phyloP scores from a whole-genome alignment of 1,140 invertebrate species.

The Danaus melanippus region DNA sequence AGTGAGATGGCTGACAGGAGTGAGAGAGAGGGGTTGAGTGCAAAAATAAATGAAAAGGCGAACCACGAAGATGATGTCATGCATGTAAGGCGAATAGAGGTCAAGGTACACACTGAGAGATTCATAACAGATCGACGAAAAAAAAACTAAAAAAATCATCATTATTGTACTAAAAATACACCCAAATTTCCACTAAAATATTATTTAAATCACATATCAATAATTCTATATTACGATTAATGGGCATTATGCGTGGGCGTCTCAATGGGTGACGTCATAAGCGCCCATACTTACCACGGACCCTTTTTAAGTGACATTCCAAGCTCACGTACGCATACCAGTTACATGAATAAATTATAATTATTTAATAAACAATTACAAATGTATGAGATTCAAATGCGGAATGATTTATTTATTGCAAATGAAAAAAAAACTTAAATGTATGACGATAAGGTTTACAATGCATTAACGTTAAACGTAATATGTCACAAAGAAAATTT shows the following conservation, averaged over 20 bases:
- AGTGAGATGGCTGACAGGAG: constrained; percentile 15
- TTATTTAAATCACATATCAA: background rate
- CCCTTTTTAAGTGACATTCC: constrained; percentile 28
- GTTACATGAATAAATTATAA: too few species aligned
- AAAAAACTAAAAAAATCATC: constrained; percentile 11
- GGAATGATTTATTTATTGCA: too few species aligned
- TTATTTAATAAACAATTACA: too few species aligned
- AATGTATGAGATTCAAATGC: too few species aligned
- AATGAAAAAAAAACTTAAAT: too few species aligned
- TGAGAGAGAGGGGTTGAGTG: constrained; percentile 39
- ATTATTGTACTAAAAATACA: background rate
- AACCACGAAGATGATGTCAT: constrained; percentile 53
- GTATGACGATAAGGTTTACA: too few species aligned
- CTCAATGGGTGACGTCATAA: constrained; percentile 37
- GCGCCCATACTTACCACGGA: constrained; percentile 29
- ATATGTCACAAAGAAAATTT: too few species aligned
- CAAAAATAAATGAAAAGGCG: constrained; percentile 59
- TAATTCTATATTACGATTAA: background rate
- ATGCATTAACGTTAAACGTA: too few species aligned
- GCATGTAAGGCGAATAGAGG: constrained; percentile 48
- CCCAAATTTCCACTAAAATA: background rate
- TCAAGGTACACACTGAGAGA: constrained; percentile 47
- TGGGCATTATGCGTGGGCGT: constrained; percentile 15
- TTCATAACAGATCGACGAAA: constrained; percentile 22
- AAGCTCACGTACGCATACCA: too few species aligned